phyloP scores from a whole-genome alignment of 2,888 invertebrate genomes.

The Sclerodermus sp. region DNA sequence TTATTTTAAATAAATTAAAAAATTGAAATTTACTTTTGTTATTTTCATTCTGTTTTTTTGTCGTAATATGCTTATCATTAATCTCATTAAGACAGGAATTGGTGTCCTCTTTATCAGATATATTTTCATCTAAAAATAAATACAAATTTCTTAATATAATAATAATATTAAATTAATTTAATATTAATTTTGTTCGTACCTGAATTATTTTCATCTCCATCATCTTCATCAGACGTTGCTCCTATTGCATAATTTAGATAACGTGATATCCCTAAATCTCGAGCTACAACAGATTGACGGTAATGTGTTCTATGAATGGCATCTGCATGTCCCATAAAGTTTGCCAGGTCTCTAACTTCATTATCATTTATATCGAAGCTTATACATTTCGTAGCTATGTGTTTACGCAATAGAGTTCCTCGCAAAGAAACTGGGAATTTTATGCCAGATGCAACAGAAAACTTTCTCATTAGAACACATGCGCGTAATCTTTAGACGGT shows the following conservation, averaged over 20 bases:
- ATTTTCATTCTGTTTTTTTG: no score
- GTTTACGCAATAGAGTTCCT: constrained; percentile 17
- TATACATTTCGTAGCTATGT: constrained; percentile 12
- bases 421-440: constrained; percentile 7
- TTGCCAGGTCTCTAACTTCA: constrained; percentile 8
- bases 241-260: constrained; percentile 18
- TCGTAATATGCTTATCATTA: no score
- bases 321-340: constrained; percentile 13
- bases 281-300: constrained; percentile 17
- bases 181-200: no score
- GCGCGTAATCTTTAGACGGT: constrained; percentile 1
- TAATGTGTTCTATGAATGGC: constrained; percentile 5
- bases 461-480: constrained; percentile 5
- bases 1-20: no score
- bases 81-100: no score
- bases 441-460: constrained; percentile 11
- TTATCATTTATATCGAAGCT: constrained; percentile 14
- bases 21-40: no score
- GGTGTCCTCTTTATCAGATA: no score
- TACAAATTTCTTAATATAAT: no score
- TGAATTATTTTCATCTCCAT: no score
- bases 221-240: no score
- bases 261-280: constrained; percentile 22
- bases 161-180: no score
- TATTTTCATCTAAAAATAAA: no score